phyloP scores from a whole-genome alignment of 2,888 invertebrate genomes.

The Chrysotoxum bicinctum region DNA sequence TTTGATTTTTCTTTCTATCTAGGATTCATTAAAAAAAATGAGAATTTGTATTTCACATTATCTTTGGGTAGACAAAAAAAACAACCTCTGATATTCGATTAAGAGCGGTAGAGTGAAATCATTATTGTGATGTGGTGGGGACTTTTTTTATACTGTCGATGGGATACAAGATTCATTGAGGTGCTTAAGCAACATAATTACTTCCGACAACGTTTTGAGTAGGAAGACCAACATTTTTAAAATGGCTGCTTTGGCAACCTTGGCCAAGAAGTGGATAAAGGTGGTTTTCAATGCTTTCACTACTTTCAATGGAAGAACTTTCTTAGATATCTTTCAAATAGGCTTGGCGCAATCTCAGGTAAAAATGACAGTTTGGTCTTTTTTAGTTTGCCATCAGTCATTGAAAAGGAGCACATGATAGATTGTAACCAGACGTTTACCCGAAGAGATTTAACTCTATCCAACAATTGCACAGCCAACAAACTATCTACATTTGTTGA shows the following conservation, averaged over 20 bases:
- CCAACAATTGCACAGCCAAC: too few species aligned
- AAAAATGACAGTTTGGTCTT: neutral
- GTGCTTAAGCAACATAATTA: conserved; percentile 52
- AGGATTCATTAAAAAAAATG: neutral
- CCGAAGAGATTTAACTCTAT: too few species aligned
- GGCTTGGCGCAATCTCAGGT: neutral
- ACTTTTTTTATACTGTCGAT: conserved; percentile 3
- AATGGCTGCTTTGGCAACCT: neutral
- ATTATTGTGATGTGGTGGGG: too few species aligned
- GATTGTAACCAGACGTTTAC: too few species aligned
- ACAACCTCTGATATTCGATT: conserved; percentile 36
- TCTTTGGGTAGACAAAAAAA: neutral
- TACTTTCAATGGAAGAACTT: neutral
- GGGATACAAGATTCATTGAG: conserved; percentile 61
- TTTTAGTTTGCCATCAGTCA: too few species aligned
- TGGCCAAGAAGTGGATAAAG: neutral
- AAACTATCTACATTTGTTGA: too few species aligned
- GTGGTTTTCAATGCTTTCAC: neutral
- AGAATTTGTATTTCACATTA: conserved; percentile 16
- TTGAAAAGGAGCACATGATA: too few species aligned
- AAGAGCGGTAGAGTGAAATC: conserved; percentile 34
- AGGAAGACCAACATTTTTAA: neutral
- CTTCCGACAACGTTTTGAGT: conserved; percentile 39
- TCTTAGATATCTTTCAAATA: too few species aligned
- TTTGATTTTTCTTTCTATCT: conserved; percentile 12